Base-by-base conservation (phyloP, 1,140 invertebrate genomes). In the Dendrolimus kikuchii region DNA sequence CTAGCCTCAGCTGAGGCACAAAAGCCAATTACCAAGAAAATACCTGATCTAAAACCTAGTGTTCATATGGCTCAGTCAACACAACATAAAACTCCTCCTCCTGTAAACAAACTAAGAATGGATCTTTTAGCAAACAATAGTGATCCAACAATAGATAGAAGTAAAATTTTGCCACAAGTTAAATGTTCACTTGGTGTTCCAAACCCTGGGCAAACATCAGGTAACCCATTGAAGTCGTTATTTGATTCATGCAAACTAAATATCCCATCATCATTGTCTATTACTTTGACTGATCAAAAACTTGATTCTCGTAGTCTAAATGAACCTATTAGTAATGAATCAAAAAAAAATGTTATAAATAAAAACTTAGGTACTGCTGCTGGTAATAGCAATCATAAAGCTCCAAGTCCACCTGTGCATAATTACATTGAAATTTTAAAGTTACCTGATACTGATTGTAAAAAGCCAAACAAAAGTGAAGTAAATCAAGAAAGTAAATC, bases 401-500 rank as follows among this genome's bases (percentile, higher is more conserved):
- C 76, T n/a, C 86, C 82, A 49, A 80, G 78, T 60, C 87, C 89
- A 40, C 88, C 89, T 40, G 89, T 90, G 7, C 88, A 90, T 68
- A 90, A 90, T 68, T 90, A 87, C 61, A 90, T 90, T 52, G 89
- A 90, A 81, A 90, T 90, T 51, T 69, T 90, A 52, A 90, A 90
- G 74, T 65, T 90, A 44, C 88, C 89, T 38, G 89, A 90, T 53
- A 73, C 62, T 49, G 85, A 79, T 52, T 43, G 71, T 38, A 86
- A 81, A 65, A 81, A 81, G 61, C 9, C 49, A 59, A 66, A 46
- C 38, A 82, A 77, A 67, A 7, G 46, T 49, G 72, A 80, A 52
- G 42, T 42, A 38, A 59, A 51, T 53, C 57, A 46, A 60, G 78
- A 82, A 52, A 43, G 8, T 2, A 82, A 78, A 64, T 10, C 51